Evolutionary conservation across 2,113 vertebrate species (phyloP).

Genomic region (Globicephala melas): DNA sequence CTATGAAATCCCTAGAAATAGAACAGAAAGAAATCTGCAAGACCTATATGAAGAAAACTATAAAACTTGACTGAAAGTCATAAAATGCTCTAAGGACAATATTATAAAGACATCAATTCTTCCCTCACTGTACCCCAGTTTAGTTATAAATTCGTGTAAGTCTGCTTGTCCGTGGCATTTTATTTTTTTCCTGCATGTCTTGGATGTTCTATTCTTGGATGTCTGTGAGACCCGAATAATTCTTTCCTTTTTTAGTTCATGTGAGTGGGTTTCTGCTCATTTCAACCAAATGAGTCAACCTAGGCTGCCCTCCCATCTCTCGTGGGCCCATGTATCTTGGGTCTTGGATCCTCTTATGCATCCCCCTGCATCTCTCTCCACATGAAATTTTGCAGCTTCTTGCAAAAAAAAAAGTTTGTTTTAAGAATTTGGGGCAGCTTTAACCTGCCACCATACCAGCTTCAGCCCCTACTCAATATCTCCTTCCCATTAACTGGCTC

Average conservation of each 20-base stretch:
- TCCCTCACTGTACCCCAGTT: not conserved
- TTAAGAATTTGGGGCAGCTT: not conserved
- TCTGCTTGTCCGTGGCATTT: not conserved
- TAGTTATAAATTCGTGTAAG: constrained; percentile 2
- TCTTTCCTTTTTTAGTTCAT: not conserved
- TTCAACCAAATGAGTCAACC: not conserved
- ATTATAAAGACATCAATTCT: not conserved
- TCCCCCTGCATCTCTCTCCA: not conserved
- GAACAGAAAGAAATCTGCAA: not conserved
- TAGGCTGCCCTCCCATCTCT: not conserved
- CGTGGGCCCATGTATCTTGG: accelerated
- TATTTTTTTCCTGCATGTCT: not conserved
- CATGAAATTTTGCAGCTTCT: not conserved
- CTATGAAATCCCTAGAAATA: not conserved
- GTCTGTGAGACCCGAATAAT: not conserved
- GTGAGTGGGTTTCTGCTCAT: constrained; percentile 1
- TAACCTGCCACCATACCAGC: no score
- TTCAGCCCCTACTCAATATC: not conserved
- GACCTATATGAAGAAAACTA: not conserved
- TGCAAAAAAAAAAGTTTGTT: not conserved
- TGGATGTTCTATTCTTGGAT: not conserved
- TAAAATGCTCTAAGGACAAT: not conserved
- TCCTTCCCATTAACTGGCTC: not conserved
- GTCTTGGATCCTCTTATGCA: not conserved
- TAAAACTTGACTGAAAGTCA: not conserved